Percentiles rank a stretch among this genome's conserved stretches.
Conservation (phyloP, 2,797 vertebrate genomes). For the Halcyon smyrnensis region DNA sequence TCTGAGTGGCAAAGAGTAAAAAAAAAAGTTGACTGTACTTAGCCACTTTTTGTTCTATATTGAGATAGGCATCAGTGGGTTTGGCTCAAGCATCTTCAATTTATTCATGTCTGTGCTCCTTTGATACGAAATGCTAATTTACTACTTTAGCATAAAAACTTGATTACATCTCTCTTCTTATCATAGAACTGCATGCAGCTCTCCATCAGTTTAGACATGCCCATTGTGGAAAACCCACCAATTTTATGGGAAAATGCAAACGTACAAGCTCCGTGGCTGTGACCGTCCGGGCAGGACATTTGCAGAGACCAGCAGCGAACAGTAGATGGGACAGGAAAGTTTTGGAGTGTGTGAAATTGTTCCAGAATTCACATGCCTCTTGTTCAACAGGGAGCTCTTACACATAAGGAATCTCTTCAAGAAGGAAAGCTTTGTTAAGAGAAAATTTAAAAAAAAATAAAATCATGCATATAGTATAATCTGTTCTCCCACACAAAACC, state of each 20-base stretch:
- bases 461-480: neutral
- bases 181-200: slow-evolving; percentile 11
- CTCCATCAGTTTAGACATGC: slow-evolving; percentile 22
- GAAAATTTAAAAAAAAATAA: neutral
- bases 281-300: neutral
- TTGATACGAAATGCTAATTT: slow-evolving; percentile 72
- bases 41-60: slow-evolving; percentile 5
- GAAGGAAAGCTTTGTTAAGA: neutral
- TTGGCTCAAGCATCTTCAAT: slow-evolving; percentile 47
- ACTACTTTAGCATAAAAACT: slow-evolving; percentile 59
- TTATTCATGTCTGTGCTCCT: slow-evolving; percentile 47
- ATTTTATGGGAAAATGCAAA: slow-evolving; percentile 33
- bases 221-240: neutral
- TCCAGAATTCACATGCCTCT: neutral
- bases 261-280: neutral
- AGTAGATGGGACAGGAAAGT: neutral
- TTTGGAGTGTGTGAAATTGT: neutral
- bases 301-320: neutral
- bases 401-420: neutral
- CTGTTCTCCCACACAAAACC: slow-evolving; percentile 21
- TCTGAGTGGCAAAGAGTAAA: slow-evolving; percentile 1
- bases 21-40: slow-evolving; percentile 2
- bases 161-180: slow-evolving; percentile 67
- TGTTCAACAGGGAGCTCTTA: neutral
- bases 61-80: slow-evolving; percentile 56